phyloP scores from a whole-genome alignment of 1,140 invertebrate genomes.

The Limonius californicus region DNA sequence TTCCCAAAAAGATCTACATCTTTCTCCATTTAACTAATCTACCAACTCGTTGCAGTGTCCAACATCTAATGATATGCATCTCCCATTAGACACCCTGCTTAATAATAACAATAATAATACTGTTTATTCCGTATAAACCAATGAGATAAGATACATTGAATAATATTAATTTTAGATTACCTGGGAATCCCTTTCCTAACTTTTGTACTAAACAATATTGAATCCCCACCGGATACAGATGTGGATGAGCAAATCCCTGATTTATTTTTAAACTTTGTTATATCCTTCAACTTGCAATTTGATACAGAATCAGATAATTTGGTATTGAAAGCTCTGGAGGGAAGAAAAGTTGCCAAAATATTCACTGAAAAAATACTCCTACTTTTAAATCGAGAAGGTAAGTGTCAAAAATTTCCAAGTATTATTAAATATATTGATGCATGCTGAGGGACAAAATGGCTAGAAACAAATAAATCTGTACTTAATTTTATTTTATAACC shows the following conservation, averaged over 20 bases:
- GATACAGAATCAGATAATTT: slow-evolving; percentile 63
- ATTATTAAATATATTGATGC: background rate
- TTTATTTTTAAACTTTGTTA: slow-evolving; percentile 74
- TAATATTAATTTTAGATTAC: slow-evolving; percentile 60
- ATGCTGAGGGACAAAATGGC: no score
- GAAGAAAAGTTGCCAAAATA: slow-evolving; percentile 69
- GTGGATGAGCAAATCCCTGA: slow-evolving; percentile 78
- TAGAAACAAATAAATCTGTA: no score
- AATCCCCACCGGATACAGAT: slow-evolving; percentile 70
- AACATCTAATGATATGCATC: no score
- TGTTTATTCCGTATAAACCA: no score
- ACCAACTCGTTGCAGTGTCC: no score
- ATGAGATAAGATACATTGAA: no score
- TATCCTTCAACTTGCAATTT: slow-evolving; percentile 89
- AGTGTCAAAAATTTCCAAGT: slow-evolving; percentile 18
- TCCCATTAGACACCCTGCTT: no score
- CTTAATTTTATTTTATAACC: no score
- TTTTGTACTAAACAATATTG: slow-evolving; percentile 76
- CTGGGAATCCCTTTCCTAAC: slow-evolving; percentile 74
- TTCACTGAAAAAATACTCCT: slow-evolving; percentile 87
- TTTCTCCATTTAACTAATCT: no score
- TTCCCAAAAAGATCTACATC: no score
- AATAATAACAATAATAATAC: no score
- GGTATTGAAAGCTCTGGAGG: slow-evolving; percentile 68
- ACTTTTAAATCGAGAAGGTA: slow-evolving; percentile 86